Conservation (phyloP, 2,113 vertebrate genomes). For the Tetrao urogallus region DNA sequence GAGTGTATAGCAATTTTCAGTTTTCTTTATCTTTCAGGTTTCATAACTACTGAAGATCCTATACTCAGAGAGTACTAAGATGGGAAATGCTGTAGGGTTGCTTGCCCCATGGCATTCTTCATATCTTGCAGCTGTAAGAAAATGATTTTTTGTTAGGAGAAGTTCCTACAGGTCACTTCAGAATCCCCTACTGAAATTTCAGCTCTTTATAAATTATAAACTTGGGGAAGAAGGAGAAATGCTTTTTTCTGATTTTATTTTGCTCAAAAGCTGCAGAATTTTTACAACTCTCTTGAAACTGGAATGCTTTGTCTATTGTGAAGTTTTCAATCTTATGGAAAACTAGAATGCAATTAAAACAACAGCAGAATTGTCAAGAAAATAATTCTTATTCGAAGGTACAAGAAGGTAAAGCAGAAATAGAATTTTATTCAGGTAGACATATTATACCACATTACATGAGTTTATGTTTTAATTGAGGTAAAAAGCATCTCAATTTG, state of each 20-base stretch:
- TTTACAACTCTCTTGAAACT: background rate
- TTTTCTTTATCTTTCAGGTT: background rate
- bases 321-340: background rate
- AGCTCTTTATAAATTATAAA: background rate
- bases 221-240: background rate
- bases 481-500: background rate
- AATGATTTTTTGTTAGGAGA: background rate
- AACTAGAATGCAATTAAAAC: background rate
- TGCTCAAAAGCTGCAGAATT: background rate
- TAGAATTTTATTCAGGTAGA: background rate
- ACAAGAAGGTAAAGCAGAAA: background rate
- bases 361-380: background rate
- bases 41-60: background rate
- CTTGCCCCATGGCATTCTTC: background rate
- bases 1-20: background rate
- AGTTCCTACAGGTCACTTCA: background rate
- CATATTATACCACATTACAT: background rate
- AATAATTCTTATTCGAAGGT: background rate
- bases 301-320: background rate
- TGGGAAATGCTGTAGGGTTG: background rate
- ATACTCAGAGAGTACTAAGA: background rate
- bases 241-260: background rate
- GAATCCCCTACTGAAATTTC: background rate
- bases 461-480: background rate
- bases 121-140: background rate